A percentile compares a stretch with the other conserved stretches of the same genome.
Evolutionary conservation across 2,888 invertebrate species (phyloP).

Genomic region (Nowickia ferox): DNA sequence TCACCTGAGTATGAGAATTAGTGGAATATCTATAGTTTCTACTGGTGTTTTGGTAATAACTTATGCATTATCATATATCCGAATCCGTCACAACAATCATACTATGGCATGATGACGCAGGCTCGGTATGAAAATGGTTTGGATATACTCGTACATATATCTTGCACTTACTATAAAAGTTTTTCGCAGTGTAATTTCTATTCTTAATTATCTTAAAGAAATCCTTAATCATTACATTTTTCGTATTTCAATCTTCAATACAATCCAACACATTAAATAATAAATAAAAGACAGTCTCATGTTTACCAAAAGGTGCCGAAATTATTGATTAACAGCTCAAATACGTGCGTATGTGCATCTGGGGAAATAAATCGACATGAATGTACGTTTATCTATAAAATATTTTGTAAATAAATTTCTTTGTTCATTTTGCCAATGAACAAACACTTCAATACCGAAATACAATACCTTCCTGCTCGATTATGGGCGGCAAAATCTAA

Average conservation of each 20-base stretch:
- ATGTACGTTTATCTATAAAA: slow-evolving; percentile 29
- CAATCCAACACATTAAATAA: slow-evolving; percentile 25
- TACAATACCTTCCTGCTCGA: slow-evolving; percentile 18
- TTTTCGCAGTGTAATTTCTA: slow-evolving; percentile 27
- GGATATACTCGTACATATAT: too few species aligned
- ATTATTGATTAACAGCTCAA: slow-evolving; percentile 67
- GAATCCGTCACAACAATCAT: too few species aligned
- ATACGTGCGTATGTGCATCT: slow-evolving; percentile 15
- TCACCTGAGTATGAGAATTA: too few species aligned
- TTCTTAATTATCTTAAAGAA: slow-evolving; percentile 49
- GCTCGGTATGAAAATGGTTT: too few species aligned
- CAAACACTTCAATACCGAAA: slow-evolving; percentile 3
- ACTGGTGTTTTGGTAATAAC: too few species aligned
- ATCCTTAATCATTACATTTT: slow-evolving; percentile 39
- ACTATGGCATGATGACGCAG: too few species aligned
- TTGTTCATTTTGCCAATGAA: slow-evolving; percentile 46
- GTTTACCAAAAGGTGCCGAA: slow-evolving; percentile 74
- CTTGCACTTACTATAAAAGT: neutral
- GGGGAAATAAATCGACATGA: neutral
- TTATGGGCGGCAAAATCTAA: slow-evolving; percentile 64
- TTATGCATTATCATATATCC: too few species aligned
- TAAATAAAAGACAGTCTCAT: slow-evolving; percentile 60
- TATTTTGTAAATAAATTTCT: slow-evolving; percentile 54
- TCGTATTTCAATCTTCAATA: slow-evolving; percentile 24
- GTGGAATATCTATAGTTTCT: too few species aligned